phyloP scores from a whole-genome alignment of 1,140 invertebrate species.

The Drosophila arawakana region DNA sequence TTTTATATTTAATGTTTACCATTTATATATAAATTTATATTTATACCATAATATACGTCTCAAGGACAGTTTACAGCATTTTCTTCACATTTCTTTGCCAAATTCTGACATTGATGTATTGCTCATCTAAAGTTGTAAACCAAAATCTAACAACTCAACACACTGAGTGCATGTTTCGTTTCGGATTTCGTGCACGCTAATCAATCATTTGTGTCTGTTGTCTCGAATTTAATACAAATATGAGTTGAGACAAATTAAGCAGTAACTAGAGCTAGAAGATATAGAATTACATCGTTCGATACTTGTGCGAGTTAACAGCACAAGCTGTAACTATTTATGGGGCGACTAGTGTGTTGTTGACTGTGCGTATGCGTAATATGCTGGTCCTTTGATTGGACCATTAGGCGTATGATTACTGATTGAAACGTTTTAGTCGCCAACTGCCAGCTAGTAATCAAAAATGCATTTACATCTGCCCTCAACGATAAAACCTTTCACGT shows the following conservation, averaged over 20 bases:
- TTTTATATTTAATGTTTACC: too few species aligned
- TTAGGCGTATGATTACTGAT: constrained; percentile 46
- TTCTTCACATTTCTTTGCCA: not conserved
- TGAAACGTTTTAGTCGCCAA: constrained; percentile 8
- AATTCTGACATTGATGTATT: constrained; percentile 27
- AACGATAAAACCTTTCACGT: constrained; percentile 19
- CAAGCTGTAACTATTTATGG: too few species aligned
- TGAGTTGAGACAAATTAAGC: not conserved
- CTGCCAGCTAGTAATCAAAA: constrained; percentile 26
- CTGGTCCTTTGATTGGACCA: constrained; percentile 32
- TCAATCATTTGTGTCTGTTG: constrained; percentile 28
- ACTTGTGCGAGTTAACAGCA: too few species aligned
- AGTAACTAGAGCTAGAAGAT: too few species aligned
- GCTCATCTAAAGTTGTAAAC: constrained; percentile 1
- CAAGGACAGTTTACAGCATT: not conserved
- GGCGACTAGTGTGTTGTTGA: not conserved
- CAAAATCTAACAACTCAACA: constrained; percentile 7
- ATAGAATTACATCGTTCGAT: too few species aligned
- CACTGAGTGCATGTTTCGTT: not conserved
- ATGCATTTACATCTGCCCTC: constrained; percentile 25
- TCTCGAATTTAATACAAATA: not conserved
- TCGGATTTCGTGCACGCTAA: not conserved
- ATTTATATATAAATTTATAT: too few species aligned
- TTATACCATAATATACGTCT: too few species aligned
- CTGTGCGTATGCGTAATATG: constrained; percentile 46